A percentile compares a stretch with the other conserved stretches of the same genome.
These are phyloP conservation scores for Conus canariensis DNA, from an alignment of 2,888 invertebrate genomes.

Conservation along the genomic window DNA sequence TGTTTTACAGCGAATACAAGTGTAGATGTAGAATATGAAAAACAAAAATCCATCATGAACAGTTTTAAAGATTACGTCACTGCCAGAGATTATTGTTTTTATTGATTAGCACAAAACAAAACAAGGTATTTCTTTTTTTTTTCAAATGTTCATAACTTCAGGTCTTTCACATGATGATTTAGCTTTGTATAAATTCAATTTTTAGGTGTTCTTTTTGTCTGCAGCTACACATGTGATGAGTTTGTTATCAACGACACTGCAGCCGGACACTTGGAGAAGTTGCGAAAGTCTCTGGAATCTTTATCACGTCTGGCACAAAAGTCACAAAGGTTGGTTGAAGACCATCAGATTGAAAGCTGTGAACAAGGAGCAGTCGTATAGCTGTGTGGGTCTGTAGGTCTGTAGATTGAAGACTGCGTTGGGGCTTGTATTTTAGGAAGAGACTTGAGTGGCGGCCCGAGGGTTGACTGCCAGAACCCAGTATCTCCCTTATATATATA, in stretches of 20 bases:
- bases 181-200: background rate
- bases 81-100: too few species aligned
- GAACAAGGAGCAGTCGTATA: background rate
- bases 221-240: constrained; percentile 89
- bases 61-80: too few species aligned
- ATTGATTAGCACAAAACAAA: too few species aligned
- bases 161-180: background rate
- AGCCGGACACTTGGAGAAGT: constrained; percentile 76
- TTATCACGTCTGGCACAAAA: constrained; percentile 63
- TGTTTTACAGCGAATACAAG: too few species aligned
- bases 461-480: too few species aligned
- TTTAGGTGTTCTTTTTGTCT: constrained; percentile 66
- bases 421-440: too few species aligned
- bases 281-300: constrained; percentile 74
- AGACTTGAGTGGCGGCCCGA: too few species aligned
- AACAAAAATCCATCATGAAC: too few species aligned
- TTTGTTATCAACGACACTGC: constrained; percentile 87
- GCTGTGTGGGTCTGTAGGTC: background rate
- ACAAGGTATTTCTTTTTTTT: too few species aligned
- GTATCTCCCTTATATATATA: too few species aligned
- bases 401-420: background rate
- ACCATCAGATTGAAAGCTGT: background rate
- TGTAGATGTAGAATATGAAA: too few species aligned
- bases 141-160: too few species aligned
- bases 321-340: constrained; percentile 42